Evolutionary conservation across 2,797 vertebrate genomes (phyloP), one percentile per base, ranked within the genome.

Genomic region (Salmo trutta): DNA sequence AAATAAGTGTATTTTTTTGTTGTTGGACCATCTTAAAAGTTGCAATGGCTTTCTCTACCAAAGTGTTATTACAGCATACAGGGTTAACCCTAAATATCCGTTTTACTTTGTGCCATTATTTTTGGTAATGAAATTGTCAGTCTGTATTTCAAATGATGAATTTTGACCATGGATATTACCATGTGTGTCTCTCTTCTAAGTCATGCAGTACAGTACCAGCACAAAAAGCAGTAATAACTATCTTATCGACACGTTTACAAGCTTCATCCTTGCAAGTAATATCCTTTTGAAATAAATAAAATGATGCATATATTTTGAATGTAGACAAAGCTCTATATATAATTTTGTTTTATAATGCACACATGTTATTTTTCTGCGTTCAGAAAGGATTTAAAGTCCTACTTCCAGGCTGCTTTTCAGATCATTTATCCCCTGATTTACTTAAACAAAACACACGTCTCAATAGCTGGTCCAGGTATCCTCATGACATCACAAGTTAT

Each of bases 131-230:
- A 59, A 59, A 21, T 3, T 59, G 56, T 19, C 19, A 24, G 36
- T 31, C 4, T 70, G 12, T 47, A n/a, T 70, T 33, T 56, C 17
- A n/a, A 56, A 56, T 19, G 0, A 56, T 56, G 53, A n/a, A 1
- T 4, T 17, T 16, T 17, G 15, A 19, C 6, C 53, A 19, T 69
- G 75, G 81, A 77, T 82, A 69, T 87, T 79, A 78, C 77, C 73
- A 78, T 88, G 83, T 87, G 84, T 78, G 86, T 88, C 86, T 81
- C n/a, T n/a, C 19, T 87, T 82, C 70, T 89, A 90, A 87, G 73
- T 89, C 88, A 89, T 89, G 24, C 87, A 88, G 82, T 75, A 79
- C 87, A 88, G 83, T 75, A 79, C 80, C 76, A 54, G 82, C 83
- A 87, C 74, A 66, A 78, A 78, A 85, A 88, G 85, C 74, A 74